Conservation (phyloP, 2,797 vertebrate genomes). For the Sebastes trivittatus region DNA sequence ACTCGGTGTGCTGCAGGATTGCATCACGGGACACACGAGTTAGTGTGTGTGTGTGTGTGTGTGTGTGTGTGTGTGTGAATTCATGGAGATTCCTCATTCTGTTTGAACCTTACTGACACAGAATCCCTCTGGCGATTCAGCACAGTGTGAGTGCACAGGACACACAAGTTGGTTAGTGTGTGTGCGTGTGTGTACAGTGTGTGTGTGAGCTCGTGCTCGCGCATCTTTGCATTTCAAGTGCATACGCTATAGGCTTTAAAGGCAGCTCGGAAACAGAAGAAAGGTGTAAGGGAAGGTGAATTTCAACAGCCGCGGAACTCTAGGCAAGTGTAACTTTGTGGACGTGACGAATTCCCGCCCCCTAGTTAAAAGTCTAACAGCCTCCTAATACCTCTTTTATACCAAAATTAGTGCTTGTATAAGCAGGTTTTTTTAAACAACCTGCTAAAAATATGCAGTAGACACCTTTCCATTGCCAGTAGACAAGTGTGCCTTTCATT, state of each 20-base stretch:
- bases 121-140: constrained; percentile 66
- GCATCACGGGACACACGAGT: constrained; percentile 46
- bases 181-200: not conserved
- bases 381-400: not conserved
- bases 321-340: constrained; percentile 3
- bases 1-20: constrained; percentile 46
- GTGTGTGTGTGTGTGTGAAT: constrained; percentile 13
- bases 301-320: constrained; percentile 2
- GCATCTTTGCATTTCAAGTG: constrained; percentile 54
- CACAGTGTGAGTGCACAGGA: constrained; percentile 14
- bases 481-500: not conserved
- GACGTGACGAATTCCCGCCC: not conserved
- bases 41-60: not conserved
- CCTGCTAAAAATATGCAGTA: no score
- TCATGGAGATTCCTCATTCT: constrained; percentile 75
- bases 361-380: constrained; percentile 16
- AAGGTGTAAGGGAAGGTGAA: constrained; percentile 9
- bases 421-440: not conserved
- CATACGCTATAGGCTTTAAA: constrained; percentile 23
- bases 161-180: not conserved
- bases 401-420: not conserved
- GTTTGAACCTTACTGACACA: constrained; percentile 77
- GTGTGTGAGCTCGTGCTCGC: not conserved
- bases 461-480: no score
- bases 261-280: constrained; percentile 20